Evolutionary conservation across 1,140 invertebrate genomes (phyloP).

Genomic region (Globodera ellingtonae): DNA sequence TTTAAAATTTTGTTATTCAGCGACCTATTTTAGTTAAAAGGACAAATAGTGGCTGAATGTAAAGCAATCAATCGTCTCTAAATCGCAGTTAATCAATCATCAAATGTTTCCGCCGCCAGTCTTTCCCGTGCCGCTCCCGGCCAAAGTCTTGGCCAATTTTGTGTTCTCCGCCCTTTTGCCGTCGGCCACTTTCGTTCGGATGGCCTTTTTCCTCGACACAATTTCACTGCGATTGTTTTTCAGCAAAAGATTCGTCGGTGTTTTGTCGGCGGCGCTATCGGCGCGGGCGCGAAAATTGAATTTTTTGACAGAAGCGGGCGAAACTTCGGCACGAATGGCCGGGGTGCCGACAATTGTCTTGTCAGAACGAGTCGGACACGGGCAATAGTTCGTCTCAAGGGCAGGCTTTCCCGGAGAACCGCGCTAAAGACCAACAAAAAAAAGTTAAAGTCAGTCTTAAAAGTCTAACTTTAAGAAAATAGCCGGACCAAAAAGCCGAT

Average conservation of each 20-base stretch:
- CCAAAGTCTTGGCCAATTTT: background rate
- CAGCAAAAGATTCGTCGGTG: background rate
- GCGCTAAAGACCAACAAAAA: background rate
- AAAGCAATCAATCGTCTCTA: no score
- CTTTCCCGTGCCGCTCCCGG: no score
- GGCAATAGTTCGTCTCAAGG: slow-evolving; percentile 10
- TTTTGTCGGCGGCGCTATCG: background rate
- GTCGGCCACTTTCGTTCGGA: background rate
- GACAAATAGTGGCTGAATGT: no score
- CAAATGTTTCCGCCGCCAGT: no score
- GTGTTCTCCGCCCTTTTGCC: background rate
- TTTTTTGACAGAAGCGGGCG: background rate
- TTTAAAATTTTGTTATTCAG: no score
- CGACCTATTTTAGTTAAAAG: no score
- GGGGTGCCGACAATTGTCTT: background rate
- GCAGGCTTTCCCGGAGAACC: slow-evolving; percentile 9
- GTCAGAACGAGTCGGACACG: slow-evolving; percentile 15
- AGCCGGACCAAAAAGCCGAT: background rate
- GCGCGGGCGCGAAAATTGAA: background rate
- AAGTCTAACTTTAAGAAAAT: no score
- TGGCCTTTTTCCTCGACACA: background rate
- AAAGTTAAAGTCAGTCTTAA: background rate
- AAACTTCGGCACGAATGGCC: background rate
- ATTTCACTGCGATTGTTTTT: background rate
- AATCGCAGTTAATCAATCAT: no score